Evolutionary conservation across 2,888 invertebrate genomes (phyloP).

Genomic region (Ctena decussata): DNA sequence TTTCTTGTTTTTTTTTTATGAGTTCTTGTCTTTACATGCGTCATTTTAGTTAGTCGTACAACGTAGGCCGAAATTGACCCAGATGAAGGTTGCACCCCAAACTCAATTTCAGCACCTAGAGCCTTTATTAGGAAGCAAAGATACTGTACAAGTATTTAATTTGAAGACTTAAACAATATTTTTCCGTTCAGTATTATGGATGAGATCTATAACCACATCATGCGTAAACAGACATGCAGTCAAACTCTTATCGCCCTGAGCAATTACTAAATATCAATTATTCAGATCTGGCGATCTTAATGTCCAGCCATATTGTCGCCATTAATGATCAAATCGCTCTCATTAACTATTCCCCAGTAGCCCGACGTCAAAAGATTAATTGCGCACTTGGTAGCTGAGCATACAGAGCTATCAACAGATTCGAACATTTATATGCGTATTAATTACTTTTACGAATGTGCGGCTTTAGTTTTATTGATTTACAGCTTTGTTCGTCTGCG

Average conservation of each 20-base stretch:
- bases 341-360: constrained; percentile 40
- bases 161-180: no score
- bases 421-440: constrained; percentile 39
- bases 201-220: background rate
- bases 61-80: no score
- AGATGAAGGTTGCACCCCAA: no score
- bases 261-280: constrained; percentile 56
- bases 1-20: no score
- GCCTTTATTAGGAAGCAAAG: no score
- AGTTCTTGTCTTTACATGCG: no score
- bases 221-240: background rate
- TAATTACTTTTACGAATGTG: constrained; percentile 34
- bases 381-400: background rate
- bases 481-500: background rate
- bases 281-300: constrained; percentile 29
- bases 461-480: constrained; percentile 11
- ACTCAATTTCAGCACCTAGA: no score
- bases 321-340: constrained; percentile 30
- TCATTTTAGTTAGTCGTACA: no score
- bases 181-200: no score
- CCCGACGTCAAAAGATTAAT: constrained; percentile 38
- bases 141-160: no score
- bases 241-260: constrained; percentile 30
- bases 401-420: constrained; percentile 31
- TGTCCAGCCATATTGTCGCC: constrained; percentile 51